Percentiles rank a stretch among this genome's conserved stretches.
Evolutionary conservation across 2,888 invertebrate genomes (phyloP).

Genomic region (Prenolepis imparis): DNA sequence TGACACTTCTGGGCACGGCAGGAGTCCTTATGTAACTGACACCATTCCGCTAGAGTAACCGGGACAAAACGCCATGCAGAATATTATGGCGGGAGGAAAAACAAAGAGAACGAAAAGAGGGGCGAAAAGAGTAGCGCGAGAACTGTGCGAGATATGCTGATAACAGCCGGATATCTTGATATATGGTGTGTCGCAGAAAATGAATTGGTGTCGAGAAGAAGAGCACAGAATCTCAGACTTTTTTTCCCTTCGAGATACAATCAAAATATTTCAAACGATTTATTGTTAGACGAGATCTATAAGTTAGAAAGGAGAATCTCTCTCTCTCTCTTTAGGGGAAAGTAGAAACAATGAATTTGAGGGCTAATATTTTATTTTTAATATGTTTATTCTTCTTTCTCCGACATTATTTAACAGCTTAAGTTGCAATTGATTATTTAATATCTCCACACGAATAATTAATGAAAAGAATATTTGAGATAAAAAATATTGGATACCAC

Average conservation of each 20-base stretch:
- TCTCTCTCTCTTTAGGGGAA: no score
- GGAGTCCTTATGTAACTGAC: conserved; percentile 85
- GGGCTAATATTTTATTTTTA: neutral
- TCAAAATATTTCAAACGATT: neutral
- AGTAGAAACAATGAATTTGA: neutral
- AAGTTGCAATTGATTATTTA: neutral
- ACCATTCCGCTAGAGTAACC: conserved; percentile 83
- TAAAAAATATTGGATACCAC: neutral
- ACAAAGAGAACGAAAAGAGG: conserved; percentile 52
- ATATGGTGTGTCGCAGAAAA: neutral
- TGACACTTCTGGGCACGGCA: conserved; percentile 78
- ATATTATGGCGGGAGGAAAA: conserved; percentile 63
- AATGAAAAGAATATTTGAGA: neutral
- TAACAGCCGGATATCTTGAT: conserved; percentile 31
- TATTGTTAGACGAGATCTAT: neutral
- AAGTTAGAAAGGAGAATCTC: neutral
- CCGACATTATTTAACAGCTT: neutral
- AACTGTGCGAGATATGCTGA: conserved; percentile 35
- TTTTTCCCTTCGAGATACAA: neutral
- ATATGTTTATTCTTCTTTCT: neutral
- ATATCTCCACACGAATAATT: neutral
- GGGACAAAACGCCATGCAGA: conserved; percentile 81
- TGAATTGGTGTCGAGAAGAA: neutral
- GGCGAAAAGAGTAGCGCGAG: conserved; percentile 41
- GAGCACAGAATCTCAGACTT: neutral